Conservation (phyloP, 2,888 invertebrate species). For the Agonopterix heracliana region DNA sequence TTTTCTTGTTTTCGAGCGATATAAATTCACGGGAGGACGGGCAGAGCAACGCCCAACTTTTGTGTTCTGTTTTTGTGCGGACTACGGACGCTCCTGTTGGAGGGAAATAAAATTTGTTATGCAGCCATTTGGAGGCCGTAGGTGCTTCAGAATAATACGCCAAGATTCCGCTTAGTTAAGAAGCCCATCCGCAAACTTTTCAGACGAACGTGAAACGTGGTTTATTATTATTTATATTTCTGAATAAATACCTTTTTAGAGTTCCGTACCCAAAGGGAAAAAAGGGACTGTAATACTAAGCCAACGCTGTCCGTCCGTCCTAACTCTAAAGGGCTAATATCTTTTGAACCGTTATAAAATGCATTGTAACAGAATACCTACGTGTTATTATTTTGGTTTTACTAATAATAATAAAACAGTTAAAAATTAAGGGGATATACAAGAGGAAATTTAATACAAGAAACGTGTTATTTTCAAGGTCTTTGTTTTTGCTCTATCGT, state of each 20-base stretch:
- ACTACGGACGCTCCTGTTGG: conserved; percentile 33
- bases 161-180: conserved; percentile 14
- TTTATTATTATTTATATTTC: conserved; percentile 5
- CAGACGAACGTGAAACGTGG: conserved; percentile 5
- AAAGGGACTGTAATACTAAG: too few relatives aligned
- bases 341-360: too few relatives aligned
- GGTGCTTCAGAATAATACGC: conserved; percentile 40
- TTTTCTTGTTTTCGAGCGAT: conserved; percentile 70
- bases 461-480: too few relatives aligned
- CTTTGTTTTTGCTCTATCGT: too few relatives aligned
- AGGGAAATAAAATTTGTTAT: conserved; percentile 63
- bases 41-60: conserved; percentile 62
- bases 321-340: too few relatives aligned
- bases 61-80: conserved; percentile 67
- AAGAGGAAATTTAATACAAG: too few relatives aligned
- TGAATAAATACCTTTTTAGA: conserved; percentile 19
- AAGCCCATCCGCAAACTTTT: conserved; percentile 6
- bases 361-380: too few relatives aligned
- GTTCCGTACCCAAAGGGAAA: too few relatives aligned
- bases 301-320: too few relatives aligned
- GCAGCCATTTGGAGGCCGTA: conserved; percentile 49
- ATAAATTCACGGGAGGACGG: conserved; percentile 67
- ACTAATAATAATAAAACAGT: too few relatives aligned
- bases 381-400: too few relatives aligned
- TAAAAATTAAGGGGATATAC: too few relatives aligned